These are phyloP conservation scores for Propithecus coquereli DNA, from an alignment of 2,113 vertebrate species.

Conservation along the genomic window DNA sequence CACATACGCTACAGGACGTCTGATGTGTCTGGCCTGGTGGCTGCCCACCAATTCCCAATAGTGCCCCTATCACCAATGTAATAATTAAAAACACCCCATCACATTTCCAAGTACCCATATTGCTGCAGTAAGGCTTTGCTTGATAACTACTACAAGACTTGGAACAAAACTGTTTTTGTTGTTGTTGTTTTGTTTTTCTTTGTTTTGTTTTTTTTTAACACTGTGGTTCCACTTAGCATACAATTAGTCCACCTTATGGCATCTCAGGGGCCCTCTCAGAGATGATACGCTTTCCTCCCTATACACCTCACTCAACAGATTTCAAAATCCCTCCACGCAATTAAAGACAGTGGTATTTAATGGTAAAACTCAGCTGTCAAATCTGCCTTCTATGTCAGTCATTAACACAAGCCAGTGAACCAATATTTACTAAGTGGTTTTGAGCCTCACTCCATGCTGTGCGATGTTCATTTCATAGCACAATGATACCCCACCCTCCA, in stretches of 20 bases:
- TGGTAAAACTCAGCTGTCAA: neutral
- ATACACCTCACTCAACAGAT: neutral
- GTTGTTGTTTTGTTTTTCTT: neutral
- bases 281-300: neutral
- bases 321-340: neutral
- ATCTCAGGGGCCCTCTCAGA: neutral
- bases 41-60: neutral
- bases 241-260: neutral
- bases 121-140: neutral
- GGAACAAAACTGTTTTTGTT: neutral
- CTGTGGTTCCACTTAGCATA: neutral
- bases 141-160: neutral
- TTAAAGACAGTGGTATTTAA: neutral
- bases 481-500: neutral
- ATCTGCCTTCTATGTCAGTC: neutral
- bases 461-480: neutral
- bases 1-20: rapidly evolving
- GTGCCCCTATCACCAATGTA: neutral
- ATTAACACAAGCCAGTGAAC: neutral
- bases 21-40: neutral
- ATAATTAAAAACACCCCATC: neutral
- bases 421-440: neutral
- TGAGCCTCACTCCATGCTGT: neutral
- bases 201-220: neutral
- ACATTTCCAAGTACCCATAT: neutral